phyloP scores from a whole-genome alignment of 2,113 vertebrate genomes.

The Amphiprion percula region DNA sequence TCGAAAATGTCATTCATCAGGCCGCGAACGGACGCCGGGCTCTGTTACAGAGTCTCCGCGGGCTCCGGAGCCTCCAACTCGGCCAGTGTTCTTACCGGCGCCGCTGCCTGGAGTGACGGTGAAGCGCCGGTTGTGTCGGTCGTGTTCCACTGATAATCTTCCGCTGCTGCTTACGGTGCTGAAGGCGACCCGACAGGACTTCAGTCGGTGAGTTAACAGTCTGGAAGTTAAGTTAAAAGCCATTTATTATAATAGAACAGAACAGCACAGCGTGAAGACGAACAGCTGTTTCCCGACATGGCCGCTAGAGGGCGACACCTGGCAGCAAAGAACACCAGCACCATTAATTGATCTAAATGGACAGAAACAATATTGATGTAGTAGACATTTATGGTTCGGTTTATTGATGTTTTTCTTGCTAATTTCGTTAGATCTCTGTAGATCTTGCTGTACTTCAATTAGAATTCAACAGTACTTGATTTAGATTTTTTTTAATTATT shows the following conservation, averaged over 20 bases:
- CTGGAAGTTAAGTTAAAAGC: conserved; percentile 31
- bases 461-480: no score
- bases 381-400: no score
- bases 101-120: conserved; percentile 55
- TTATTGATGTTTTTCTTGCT: no score
- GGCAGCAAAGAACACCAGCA: not conserved
- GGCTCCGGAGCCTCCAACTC: not conserved
- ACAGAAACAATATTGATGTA: no score
- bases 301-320: conserved; percentile 28
- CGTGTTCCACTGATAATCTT: conserved; percentile 68
- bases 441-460: no score
- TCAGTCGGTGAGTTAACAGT: not conserved
- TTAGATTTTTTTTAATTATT: no score
- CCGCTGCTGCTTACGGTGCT: not conserved
- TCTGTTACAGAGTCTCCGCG: not conserved
- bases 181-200: not conserved
- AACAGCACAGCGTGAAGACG: not conserved
- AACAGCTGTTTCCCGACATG: not conserved
- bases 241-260: not conserved
- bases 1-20: not conserved
- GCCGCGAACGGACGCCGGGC: conserved; percentile 46
- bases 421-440: no score
- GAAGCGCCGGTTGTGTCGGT: conserved; percentile 75
- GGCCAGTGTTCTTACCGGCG: conserved; percentile 57
- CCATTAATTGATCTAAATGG: not conserved